Base-by-base conservation (phyloP, 30 jellyfish, hydroid and myxozoan species). In the Chrysaora quinquecirrha region DNA sequence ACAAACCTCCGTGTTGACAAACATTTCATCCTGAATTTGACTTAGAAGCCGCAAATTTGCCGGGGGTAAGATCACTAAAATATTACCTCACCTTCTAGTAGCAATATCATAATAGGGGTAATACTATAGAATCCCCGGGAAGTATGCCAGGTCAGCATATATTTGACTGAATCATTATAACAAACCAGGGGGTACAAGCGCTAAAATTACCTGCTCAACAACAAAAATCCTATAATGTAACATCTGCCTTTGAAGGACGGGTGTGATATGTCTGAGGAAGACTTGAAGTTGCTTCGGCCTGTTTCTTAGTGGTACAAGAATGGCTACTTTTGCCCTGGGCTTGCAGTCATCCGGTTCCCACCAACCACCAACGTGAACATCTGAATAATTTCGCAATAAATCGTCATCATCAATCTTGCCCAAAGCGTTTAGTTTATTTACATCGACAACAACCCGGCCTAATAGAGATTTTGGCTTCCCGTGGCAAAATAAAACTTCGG, bases 271-370 rank as follows among this genome's bases (percentile, higher is more conserved):
- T 20, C 25, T 52, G 29, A 52, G 29, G 19, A 52, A 52, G 2
- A 19, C 29, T 20, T 52, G 4, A 12, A 52, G 29, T 25, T 52
- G 68, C 25, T 2, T 3, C 12, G 68, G 68, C 68, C 68, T 52
- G 29, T 52, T 52, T 52, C 68, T 52, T 25, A 52, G 68, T 52
- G 68, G 68, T 12, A 52, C 68, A 2, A 52, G 25, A 3, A 52
- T 20, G 27, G 68, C 68, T 20, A 52, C 68, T 25, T 19, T 52
- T 25, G 25, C 25, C 27, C 68, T 9, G 3, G 68, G 68, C 19
- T 2, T 3, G 25, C 68, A 52, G 19, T 52, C 6, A 2, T 52
- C 29, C 3, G 68, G 68, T 25, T 16, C 25, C 68, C 68, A 52
- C 24, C 24, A 52, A 4, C 68, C 68, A 3, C 68, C 68, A 3